These are phyloP conservation scores for Limanda limanda DNA, from an alignment of 2,113 vertebrate genomes.

Conservation along the genomic window DNA sequence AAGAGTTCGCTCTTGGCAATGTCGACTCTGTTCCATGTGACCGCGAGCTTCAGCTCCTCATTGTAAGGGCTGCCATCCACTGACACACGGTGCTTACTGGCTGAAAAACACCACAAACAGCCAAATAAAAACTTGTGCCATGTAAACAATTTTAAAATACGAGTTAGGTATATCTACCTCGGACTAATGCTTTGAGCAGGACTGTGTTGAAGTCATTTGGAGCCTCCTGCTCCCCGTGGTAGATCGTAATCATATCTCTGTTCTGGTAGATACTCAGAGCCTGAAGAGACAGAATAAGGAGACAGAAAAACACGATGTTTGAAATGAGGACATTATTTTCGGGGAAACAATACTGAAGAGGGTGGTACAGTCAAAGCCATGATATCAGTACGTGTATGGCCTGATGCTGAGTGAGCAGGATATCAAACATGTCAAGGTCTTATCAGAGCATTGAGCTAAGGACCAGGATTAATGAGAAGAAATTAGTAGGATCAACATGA, in stretches of 20 bases:
- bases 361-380: too few relatives aligned
- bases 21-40: conserved; percentile 93
- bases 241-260: conserved; percentile 86
- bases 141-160: background rate
- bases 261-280: conserved; percentile 86
- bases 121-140: background rate
- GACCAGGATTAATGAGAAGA: too few relatives aligned
- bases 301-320: background rate
- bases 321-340: background rate
- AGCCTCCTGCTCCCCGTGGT: conserved; percentile 85
- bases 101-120: conserved; percentile 55
- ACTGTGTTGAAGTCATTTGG: conserved; percentile 91
- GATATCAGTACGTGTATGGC: too few relatives aligned
- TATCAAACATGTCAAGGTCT: background rate
- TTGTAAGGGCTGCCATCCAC: conserved; percentile 79
- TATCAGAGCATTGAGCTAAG: background rate
- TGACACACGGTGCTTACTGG: conserved; percentile 78
- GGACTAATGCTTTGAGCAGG: conserved; percentile 87
- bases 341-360: too few relatives aligned
- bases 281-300: conserved; percentile 60
- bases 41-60: conserved; percentile 90
- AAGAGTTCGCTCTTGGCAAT: conserved; percentile 94
- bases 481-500: background rate
- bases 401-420: background rate
- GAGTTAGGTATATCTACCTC: conserved; percentile 73